Evolutionary conservation across 1,140 invertebrate genomes (phyloP).

Genomic region (Drosophila kurseongensis): DNA sequence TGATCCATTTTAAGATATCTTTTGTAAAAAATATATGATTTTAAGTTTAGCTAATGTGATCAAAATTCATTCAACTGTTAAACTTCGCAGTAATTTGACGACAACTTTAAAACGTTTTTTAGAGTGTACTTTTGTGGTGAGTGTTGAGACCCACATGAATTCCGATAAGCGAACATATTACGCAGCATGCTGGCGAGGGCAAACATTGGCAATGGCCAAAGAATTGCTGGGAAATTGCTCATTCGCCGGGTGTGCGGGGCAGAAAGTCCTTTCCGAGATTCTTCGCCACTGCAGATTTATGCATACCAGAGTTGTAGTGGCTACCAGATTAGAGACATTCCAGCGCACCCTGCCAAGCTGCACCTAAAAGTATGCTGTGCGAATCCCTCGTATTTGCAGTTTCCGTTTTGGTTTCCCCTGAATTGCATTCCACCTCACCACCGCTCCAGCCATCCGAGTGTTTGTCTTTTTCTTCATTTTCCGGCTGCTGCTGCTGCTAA

Average conservation of each 20-base stretch:
- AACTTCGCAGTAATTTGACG: neutral
- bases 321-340: conserved; percentile 34
- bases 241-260: conserved; percentile 12
- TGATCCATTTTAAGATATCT: no score
- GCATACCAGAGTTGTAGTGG: conserved; percentile 13
- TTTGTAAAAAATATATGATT: no score
- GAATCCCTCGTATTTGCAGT: conserved; percentile 22
- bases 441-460: conserved; percentile 9
- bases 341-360: conserved; percentile 7
- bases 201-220: conserved; percentile 39
- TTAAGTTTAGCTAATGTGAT: no score
- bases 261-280: conserved; percentile 18
- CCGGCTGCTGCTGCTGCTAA: conserved; percentile 24
- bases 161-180: conserved; percentile 41
- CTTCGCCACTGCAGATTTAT: conserved; percentile 39
- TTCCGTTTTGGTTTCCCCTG: conserved; percentile 37
- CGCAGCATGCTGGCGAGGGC: conserved; percentile 37
- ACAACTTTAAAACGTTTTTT: neutral
- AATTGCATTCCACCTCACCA: conserved; percentile 29
- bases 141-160: conserved; percentile 21
- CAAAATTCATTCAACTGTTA: no score
- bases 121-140: conserved; percentile 12
- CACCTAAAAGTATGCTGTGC: conserved; percentile 34
- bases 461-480: conserved; percentile 29
- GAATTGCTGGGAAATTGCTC: conserved; percentile 45